Evolutionary conservation across 2,113 vertebrate species (phyloP).

Genomic region (Columba janthina): DNA sequence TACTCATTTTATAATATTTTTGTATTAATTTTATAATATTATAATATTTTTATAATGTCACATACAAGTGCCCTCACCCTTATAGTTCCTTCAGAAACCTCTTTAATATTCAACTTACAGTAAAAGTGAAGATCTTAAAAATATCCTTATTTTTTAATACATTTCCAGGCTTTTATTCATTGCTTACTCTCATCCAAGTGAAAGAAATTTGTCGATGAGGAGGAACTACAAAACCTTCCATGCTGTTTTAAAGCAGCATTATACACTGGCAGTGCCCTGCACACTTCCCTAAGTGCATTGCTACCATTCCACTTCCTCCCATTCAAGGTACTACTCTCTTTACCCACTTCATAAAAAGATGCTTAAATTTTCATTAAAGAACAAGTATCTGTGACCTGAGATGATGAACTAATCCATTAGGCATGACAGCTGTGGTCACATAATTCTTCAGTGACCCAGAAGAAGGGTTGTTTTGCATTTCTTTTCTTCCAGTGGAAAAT

Average conservation of each 20-base stretch:
- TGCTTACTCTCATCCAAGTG: background rate
- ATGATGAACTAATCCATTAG: background rate
- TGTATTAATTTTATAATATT: too few species aligned
- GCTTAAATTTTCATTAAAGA: background rate
- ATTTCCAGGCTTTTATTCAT: background rate
- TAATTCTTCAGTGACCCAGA: background rate
- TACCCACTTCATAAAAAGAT: background rate
- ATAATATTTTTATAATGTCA: background rate
- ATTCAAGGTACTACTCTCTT: background rate
- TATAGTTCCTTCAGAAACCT: background rate
- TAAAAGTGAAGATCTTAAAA: background rate
- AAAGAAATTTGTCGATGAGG: background rate
- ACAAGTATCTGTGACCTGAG: background rate
- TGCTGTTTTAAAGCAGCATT: background rate
- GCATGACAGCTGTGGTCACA: background rate
- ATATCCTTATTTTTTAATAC: background rate
- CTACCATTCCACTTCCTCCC: background rate
- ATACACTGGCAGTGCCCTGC: background rate
- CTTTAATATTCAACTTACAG: background rate
- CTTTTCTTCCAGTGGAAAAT: background rate
- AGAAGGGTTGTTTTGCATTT: background rate
- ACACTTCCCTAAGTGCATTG: fast-evolving
- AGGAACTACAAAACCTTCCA: background rate
- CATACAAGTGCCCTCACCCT: background rate
- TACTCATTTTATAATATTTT: too few species aligned